Percentiles rank a stretch among this genome's conserved stretches.
These are phyloP conservation scores for Chironomus tepperi DNA, from an alignment of 1,140 invertebrate species.

Conservation along the genomic window DNA sequence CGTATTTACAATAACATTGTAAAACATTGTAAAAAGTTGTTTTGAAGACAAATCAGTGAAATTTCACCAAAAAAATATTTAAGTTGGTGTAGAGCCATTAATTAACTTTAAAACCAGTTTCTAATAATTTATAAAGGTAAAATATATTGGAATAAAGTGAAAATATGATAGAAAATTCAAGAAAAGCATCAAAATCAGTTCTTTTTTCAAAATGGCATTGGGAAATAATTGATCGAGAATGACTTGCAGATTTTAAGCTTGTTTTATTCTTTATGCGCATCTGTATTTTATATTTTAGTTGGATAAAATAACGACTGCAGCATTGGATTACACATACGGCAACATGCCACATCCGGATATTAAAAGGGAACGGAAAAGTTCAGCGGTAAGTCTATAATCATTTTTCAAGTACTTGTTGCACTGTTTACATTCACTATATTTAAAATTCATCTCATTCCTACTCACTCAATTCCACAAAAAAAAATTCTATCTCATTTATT, in stretches of 20 bases:
- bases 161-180: background rate
- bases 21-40: no score
- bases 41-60: no score
- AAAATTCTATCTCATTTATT: background rate
- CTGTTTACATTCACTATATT: background rate
- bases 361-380: slow-evolving; percentile 30
- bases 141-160: no score
- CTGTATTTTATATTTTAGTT: background rate
- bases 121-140: no score
- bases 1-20: no score
- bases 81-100: no score
- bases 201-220: slow-evolving; percentile 3
- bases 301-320: background rate
- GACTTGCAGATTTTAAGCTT: slow-evolving; percentile 1
- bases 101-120: no score
- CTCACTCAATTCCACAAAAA: no score
- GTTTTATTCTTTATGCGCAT: background rate
- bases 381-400: slow-evolving; percentile 29
- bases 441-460: no score
- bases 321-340: background rate
- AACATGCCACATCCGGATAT: slow-evolving; percentile 26
- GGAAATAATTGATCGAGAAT: slow-evolving; percentile 18
- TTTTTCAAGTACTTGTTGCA: background rate
- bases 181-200: background rate
- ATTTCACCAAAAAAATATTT: no score